phyloP scores from a whole-genome alignment of 2,797 vertebrate species.

The Esox masquinongy region DNA sequence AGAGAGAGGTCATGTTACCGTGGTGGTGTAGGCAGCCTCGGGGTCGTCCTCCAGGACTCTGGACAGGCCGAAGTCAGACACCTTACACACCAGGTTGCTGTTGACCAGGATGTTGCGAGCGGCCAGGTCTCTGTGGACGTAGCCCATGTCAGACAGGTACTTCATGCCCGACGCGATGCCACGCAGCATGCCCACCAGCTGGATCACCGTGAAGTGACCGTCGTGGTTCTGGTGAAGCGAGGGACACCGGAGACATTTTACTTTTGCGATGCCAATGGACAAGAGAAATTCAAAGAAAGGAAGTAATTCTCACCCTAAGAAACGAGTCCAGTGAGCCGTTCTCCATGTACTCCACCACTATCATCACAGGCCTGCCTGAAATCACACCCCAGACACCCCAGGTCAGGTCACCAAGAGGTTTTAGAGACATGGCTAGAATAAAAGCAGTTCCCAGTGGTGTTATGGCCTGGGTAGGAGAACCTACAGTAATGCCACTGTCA shows the following conservation, averaged over 20 bases:
- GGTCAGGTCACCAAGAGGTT: neutral
- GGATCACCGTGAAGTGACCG: constrained; percentile 96
- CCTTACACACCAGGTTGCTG: constrained; percentile 95
- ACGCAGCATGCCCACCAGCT: constrained; percentile 95
- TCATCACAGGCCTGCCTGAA: constrained; percentile 95
- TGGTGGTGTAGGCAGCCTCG: constrained; percentile 94
- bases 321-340: constrained; percentile 96
- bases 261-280: neutral
- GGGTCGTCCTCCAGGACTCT: constrained; percentile 94
- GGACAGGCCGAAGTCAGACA: constrained; percentile 94
- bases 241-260: constrained; percentile 6
- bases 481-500: constrained; percentile 1
- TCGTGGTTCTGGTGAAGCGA: constrained; percentile 83
- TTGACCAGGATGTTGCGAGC: constrained; percentile 96
- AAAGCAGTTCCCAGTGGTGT: neutral
- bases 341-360: constrained; percentile 97
- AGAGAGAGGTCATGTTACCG: constrained; percentile 70
- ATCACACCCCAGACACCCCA: constrained; percentile 53
- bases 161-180: constrained; percentile 96
- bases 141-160: constrained; percentile 97
- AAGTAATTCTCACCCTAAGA: constrained; percentile 81
- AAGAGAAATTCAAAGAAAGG: neutral
- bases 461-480: neutral
- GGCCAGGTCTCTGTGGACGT: constrained; percentile 93
- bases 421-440: neutral